Base-by-base conservation (phyloP, 2,797 vertebrate species). In the Miichthys miiuy region DNA sequence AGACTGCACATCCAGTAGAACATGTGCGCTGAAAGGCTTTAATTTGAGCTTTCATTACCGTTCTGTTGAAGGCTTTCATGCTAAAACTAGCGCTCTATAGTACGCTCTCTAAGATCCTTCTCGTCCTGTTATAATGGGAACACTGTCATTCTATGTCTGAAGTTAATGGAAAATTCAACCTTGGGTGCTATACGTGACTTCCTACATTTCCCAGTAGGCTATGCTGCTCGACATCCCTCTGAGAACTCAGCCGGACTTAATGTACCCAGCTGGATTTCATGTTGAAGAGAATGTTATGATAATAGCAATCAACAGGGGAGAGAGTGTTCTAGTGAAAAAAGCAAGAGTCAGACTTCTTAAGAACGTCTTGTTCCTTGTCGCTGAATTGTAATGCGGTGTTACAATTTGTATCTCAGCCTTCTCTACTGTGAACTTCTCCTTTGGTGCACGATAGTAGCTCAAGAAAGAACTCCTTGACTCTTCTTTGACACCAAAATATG, bases 41-140 rank as follows among this genome's bases (percentile, higher is more conserved):
- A 13, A 85, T 81, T 71, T 66, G 6, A 81, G 78, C 81, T 66
- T 78, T 80, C 74, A 84, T 71, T 63, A 48, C 60, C 18, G 5
- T 38, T 71, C 60, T 60, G 60, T 72, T n/a, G n/a, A 64, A 71
- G 65, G 65, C 78, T 75, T 84, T 84, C 60, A 54, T 72, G 69
- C 25, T 65, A 44, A 74, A 87, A 82, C 18, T 20, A 72, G 30
- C 1, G 2, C 62, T 68, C 73, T 54, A 74, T 17, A 30, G 5
- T 41, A 11, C 11, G 8, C 54, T 42, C 51, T 72, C 64, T 50
- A 61, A 66, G 30, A 60, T 74, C 71, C 44, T 20, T 56, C 47
- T 47, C 20, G 0, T 23, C 38, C 23, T 17, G 23, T 52, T 11
- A 48, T 83, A 68, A 81, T 84, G 63, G 44, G 27, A 81, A 83